Percentiles rank a stretch among this genome's conserved stretches.
phyloP scores from a whole-genome alignment of 2,797 vertebrate species.

The Micrastur ruficollis region DNA sequence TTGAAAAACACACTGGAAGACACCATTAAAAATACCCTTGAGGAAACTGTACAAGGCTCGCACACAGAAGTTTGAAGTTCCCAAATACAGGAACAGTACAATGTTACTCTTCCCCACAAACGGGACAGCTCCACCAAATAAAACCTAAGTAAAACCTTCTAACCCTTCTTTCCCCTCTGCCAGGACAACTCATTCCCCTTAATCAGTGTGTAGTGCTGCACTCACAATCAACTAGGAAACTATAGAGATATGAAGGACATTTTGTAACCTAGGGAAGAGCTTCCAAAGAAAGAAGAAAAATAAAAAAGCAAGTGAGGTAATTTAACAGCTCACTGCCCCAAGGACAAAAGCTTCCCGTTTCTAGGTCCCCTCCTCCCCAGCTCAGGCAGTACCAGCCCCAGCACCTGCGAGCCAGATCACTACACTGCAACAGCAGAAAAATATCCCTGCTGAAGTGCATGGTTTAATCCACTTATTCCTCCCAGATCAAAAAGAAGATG shows the following conservation, averaged over 20 bases:
- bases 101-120: neutral
- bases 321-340: neutral
- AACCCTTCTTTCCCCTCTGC: neutral
- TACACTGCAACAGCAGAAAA: neutral
- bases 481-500: neutral
- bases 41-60: rapidly evolving
- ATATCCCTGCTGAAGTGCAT: neutral
- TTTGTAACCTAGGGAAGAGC: neutral
- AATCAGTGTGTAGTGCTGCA: neutral
- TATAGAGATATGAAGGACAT: neutral
- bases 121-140: neutral
- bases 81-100: neutral
- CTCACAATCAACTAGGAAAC: neutral
- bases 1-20: neutral
- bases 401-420: neutral
- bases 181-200: neutral
- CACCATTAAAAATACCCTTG: neutral
- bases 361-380: neutral
- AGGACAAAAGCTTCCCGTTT: neutral
- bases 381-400: neutral
- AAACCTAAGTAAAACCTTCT: neutral
- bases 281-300: neutral
- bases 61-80: neutral
- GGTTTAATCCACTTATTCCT: neutral
- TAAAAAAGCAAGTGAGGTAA: neutral